phyloP scores from a whole-genome alignment of 2,113 vertebrate species.

The Sarotherodon lohbergeri region DNA sequence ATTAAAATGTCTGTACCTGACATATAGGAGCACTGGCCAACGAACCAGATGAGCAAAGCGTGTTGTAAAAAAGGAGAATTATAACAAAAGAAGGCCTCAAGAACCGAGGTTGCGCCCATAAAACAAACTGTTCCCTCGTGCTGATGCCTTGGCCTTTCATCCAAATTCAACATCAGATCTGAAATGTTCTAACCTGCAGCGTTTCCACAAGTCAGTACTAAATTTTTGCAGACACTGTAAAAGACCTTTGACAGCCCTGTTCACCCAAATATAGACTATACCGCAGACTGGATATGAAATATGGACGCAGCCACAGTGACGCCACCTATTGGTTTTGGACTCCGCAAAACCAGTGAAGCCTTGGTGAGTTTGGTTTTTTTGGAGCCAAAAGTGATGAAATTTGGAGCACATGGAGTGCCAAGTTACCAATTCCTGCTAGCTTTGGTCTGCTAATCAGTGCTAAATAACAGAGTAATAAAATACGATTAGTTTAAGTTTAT shows the following conservation, averaged over 20 bases:
- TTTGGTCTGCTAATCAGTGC: not conserved
- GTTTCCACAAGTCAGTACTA: not conserved
- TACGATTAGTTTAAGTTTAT: not conserved
- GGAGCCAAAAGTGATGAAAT: not conserved
- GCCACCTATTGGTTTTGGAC: not conserved
- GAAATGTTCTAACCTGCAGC: not conserved
- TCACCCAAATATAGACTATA: not conserved
- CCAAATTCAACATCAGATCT: not conserved
- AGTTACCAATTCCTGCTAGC: not conserved
- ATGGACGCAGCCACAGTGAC: not conserved
- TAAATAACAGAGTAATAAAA: not conserved
- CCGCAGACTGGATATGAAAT: not conserved
- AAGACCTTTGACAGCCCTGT: not conserved
- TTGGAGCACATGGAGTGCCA: not conserved
- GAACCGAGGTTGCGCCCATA: not conserved
- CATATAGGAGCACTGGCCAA: not conserved
- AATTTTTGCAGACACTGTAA: not conserved
- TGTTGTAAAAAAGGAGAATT: not conserved
- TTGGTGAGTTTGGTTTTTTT: not conserved
- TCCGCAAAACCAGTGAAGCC: not conserved
- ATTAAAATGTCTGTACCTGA: slow-evolving; percentile 55
- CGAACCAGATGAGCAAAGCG: not conserved
- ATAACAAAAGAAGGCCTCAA: not conserved
- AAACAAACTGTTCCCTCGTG: slow-evolving; percentile 46
- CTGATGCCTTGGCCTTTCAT: slow-evolving; percentile 17